Conservation (phyloP, 2,113 vertebrate genomes). For the Microtus pennsylvanicus region DNA sequence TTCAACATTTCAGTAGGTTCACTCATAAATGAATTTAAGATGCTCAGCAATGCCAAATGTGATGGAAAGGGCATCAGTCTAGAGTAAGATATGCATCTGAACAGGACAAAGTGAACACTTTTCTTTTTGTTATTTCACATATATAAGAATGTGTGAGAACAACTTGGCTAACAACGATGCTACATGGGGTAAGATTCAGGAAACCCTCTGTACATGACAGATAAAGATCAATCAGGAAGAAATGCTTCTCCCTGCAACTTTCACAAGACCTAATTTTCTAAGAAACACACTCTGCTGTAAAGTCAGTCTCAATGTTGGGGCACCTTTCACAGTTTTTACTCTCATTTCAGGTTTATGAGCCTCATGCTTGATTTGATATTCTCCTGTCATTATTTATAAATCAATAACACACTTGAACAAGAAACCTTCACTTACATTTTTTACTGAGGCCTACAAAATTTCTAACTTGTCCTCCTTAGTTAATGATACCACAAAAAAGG, state of each 20-base stretch:
- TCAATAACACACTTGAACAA: background rate
- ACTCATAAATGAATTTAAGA: accelerated
- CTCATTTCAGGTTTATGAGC: background rate
- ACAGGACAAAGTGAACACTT: background rate
- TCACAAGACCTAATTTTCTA: background rate
- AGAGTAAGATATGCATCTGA: background rate
- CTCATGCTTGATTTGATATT: background rate
- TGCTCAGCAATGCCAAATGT: background rate
- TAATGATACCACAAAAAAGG: background rate
- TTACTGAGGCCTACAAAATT: background rate
- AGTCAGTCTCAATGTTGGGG: accelerated
- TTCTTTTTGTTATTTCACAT: background rate
- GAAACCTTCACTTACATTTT: background rate
- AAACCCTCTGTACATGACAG: background rate
- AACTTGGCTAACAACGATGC: background rate
- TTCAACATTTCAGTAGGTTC: background rate
- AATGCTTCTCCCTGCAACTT: background rate
- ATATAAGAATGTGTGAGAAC: background rate
- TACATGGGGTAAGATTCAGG: background rate
- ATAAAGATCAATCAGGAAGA: background rate
- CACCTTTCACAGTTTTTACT: background rate
- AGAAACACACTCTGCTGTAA: background rate
- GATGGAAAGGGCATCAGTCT: background rate
- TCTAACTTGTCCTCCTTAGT: accelerated
- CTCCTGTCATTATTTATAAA: background rate